Conservation (phyloP, 1,140 invertebrate genomes). For the Arctopsyche grandis region DNA sequence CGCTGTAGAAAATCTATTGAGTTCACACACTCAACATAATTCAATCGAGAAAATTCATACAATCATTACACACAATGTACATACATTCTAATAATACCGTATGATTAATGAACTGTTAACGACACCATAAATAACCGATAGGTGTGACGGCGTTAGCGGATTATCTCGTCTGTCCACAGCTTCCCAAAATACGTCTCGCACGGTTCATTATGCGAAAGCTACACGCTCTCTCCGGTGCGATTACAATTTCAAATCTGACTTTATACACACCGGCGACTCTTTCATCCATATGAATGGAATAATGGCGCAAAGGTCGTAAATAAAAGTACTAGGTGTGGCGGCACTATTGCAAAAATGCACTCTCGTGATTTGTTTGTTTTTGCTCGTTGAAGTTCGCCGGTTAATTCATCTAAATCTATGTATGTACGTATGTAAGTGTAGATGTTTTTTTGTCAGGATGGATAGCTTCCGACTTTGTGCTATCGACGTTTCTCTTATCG, state of each 20-base stretch:
- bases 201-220: too few species aligned
- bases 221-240: neutral
- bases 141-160: neutral
- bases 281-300: conserved; percentile 7
- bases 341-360: too few species aligned
- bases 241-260: neutral
- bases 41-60: too few species aligned
- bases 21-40: too few species aligned
- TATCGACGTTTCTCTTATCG: conserved; percentile 4
- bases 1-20: too few species aligned
- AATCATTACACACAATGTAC: too few species aligned
- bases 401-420: neutral
- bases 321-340: neutral
- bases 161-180: neutral
- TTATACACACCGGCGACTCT: neutral
- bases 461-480: neutral
- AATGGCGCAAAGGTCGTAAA: neutral
- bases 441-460: neutral
- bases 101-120: conserved; percentile 1
- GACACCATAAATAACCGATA: neutral
- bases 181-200: neutral
- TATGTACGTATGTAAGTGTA: neutral
- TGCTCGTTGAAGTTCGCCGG: neutral
- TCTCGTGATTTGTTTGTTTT: too few species aligned
- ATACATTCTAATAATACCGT: too few species aligned